These are phyloP conservation scores for Setophaga coronata DNA, from an alignment of 2,113 vertebrate genomes.

Conservation along the genomic window DNA sequence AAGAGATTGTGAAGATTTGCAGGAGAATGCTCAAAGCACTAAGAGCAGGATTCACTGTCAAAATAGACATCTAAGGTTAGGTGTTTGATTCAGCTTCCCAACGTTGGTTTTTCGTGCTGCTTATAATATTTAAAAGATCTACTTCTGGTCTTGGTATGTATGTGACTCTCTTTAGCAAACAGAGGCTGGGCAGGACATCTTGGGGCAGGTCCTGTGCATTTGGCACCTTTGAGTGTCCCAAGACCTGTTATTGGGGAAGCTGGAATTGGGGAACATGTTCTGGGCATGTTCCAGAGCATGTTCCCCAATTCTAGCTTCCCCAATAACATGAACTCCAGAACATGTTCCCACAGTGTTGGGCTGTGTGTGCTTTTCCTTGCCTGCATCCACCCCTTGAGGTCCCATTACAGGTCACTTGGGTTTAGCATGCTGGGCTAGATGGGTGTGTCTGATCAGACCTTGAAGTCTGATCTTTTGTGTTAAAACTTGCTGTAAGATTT, in stretches of 20 bases:
- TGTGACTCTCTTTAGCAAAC: accelerated
- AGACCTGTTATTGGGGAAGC: accelerated
- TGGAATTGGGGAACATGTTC: not conserved
- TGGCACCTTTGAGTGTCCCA: not conserved
- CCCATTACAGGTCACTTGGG: not conserved
- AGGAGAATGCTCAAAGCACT: not conserved
- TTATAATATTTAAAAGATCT: not conserved
- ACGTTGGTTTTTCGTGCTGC: not conserved
- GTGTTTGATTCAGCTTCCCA: not conserved
- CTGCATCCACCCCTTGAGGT: not conserved
- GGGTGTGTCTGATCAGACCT: not conserved
- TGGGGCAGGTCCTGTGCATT: not conserved
- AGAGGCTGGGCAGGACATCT: not conserved
- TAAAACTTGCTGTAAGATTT: not conserved
- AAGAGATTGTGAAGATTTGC: not conserved
- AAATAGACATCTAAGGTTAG: not conserved
- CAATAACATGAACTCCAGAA: too few relatives aligned
- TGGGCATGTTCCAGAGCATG: not conserved
- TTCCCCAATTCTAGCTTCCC: too few relatives aligned
- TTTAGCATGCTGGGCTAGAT: not conserved
- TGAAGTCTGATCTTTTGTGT: not conserved
- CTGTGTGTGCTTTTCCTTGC: not conserved
- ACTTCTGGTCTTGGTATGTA: not conserved
- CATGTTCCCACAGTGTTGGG: not conserved
- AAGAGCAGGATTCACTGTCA: not conserved